Percentiles rank a stretch among this genome's conserved stretches.
These are phyloP conservation scores for Leptinotarsa undecemlineata DNA, from an alignment of 1,140 invertebrate genomes.

Conservation along the genomic window DNA sequence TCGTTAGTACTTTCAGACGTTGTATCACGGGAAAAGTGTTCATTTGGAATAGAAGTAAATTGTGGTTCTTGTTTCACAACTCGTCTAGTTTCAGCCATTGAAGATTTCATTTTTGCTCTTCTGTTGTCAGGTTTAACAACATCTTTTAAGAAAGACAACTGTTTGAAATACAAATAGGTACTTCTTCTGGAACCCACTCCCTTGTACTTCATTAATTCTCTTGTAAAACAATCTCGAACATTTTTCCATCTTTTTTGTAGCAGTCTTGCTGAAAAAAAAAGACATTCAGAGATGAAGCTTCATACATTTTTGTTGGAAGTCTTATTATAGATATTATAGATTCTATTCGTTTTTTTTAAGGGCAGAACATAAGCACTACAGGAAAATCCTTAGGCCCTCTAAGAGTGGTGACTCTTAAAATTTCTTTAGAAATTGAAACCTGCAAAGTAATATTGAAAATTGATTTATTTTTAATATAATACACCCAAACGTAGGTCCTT, in stretches of 20 bases:
- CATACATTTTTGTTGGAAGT: no score
- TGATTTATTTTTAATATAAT: no score
- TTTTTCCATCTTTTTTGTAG: conserved; percentile 1
- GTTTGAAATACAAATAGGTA: not conserved
- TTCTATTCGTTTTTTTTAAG: no score
- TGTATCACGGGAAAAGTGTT: not conserved
- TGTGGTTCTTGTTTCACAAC: not conserved
- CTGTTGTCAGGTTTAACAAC: not conserved
- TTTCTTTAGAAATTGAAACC: no score
- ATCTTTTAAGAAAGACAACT: not conserved
- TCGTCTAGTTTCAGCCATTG: not conserved
- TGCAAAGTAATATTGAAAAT: no score
- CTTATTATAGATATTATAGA: no score
- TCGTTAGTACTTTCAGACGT: not conserved
- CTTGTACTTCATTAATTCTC: not conserved
- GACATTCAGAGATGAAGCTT: not conserved
- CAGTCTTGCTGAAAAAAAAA: conserved; percentile 1
- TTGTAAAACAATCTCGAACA: not conserved
- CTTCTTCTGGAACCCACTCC: not conserved
- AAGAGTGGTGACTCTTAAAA: no score
- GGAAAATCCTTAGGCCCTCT: no score
- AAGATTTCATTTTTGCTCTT: not conserved
- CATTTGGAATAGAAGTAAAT: not conserved
- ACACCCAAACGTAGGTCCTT: no score
- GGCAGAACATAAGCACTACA: no score